Conservation (phyloP, 2,888 invertebrate species). For the Melieria picta region DNA sequence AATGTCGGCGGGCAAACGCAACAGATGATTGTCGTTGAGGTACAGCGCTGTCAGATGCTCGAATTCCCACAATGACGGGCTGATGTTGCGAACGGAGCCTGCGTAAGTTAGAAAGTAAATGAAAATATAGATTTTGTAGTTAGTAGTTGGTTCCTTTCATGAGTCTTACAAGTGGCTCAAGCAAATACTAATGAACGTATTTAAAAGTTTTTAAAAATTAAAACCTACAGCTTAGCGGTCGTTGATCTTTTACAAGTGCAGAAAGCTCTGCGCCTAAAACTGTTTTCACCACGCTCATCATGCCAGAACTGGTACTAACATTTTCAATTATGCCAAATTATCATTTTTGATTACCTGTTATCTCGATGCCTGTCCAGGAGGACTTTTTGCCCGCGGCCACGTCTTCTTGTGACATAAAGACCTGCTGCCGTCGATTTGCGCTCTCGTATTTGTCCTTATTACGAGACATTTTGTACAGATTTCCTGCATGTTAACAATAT, state of each 20-base stretch:
- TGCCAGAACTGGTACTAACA: too few species aligned
- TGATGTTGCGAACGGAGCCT: slow-evolving; percentile 95
- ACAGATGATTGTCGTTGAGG: slow-evolving; percentile 94
- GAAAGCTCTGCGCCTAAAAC: too few species aligned
- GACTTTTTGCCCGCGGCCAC: slow-evolving; percentile 92
- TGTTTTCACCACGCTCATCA: too few species aligned
- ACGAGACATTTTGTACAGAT: slow-evolving; percentile 72
- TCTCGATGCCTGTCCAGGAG: slow-evolving; percentile 92
- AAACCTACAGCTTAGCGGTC: too few species aligned
- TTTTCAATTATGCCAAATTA: neutral
- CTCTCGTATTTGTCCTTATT: slow-evolving; percentile 92
- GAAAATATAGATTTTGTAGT: neutral
- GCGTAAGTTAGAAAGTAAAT: slow-evolving; percentile 45
- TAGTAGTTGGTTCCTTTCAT: too few species aligned
- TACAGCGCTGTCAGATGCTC: slow-evolving; percentile 93
- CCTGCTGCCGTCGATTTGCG: slow-evolving; percentile 83
- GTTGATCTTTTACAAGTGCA: too few species aligned
- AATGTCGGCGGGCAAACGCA: slow-evolving; percentile 92
- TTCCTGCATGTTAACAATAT: slow-evolving; percentile 51
- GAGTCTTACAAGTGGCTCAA: too few species aligned
- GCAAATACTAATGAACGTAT: too few species aligned
- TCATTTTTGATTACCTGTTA: slow-evolving; percentile 70
- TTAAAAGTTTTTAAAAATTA: too few species aligned
- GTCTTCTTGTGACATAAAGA: slow-evolving; percentile 93
- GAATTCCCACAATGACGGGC: slow-evolving; percentile 90